phyloP scores from a whole-genome alignment of 2,888 invertebrate genomes.

The Apodemia zela region DNA sequence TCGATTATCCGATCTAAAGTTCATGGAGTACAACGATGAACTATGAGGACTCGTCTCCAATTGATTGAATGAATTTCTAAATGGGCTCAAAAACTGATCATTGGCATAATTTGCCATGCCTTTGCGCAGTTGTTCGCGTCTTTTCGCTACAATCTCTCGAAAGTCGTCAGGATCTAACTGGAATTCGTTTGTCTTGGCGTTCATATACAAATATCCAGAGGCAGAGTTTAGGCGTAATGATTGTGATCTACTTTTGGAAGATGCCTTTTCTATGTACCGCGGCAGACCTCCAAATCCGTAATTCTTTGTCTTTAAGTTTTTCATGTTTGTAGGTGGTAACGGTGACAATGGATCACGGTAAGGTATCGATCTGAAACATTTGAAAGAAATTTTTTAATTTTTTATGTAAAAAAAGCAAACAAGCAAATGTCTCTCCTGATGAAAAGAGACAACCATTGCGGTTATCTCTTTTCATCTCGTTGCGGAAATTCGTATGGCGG shows the following conservation, averaged over 20 bases:
- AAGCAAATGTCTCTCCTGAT: too few species aligned
- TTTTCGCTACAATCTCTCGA: constrained; percentile 65
- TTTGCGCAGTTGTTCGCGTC: constrained; percentile 63
- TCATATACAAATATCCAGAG: constrained; percentile 74
- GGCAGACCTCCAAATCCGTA: constrained; percentile 60
- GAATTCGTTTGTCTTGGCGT: constrained; percentile 70
- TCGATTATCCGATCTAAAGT: constrained; percentile 57
- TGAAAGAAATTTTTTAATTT: neutral
- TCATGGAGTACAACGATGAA: constrained; percentile 66
- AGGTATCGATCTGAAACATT: constrained; percentile 56
- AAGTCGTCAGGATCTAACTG: constrained; percentile 71
- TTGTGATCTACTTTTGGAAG: constrained; percentile 59
- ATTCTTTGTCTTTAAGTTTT: constrained; percentile 57
- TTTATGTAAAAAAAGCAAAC: too few species aligned
- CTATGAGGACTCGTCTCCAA: constrained; percentile 54
- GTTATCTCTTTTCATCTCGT: too few species aligned
- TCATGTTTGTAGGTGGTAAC: constrained; percentile 62
- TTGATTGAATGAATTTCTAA: constrained; percentile 49
- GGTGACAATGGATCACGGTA: constrained; percentile 66
- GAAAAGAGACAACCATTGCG: too few species aligned
- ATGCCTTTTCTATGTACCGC: constrained; percentile 67
- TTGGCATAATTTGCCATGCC: constrained; percentile 66
- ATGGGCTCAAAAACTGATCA: constrained; percentile 53
- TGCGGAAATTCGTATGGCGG: too few species aligned
- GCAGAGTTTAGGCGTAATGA: constrained; percentile 71